Evolutionary conservation across 2,113 vertebrate genomes (phyloP), one percentile per base, ranked within the genome.

Genomic region (Cyphomyrus plagiostoma): DNA sequence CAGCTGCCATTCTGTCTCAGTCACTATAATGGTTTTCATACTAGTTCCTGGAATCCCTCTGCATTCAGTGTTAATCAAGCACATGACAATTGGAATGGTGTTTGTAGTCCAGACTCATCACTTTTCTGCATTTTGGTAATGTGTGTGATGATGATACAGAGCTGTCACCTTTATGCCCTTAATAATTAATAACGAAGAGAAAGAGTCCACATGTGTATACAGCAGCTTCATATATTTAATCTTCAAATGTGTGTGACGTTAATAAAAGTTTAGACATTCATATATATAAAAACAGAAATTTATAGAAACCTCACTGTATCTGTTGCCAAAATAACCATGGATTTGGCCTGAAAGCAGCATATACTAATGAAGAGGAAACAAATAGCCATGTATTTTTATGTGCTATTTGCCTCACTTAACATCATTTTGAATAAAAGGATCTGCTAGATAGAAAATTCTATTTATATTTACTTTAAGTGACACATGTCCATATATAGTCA

Each of bases 61-160:
- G 92, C 95, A 94, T 94, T 96, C 94, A 92, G 95, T 95, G 95
- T 94, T 94, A 94, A 92, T 89, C 45, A 92, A 86, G 97, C 97
- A 98, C 91, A 94, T 94, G 95, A 94, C 95, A 96, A 96, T 95
- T 93, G 93, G 93, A 95, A 93, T 94, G 91, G 88, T 90, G 91
- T 90, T 93, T 90, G 94, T 94, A 94, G 93, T 96, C 92, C 93
- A 92, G 93, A 92, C 95, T 97, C 97, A 97, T 97, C 97, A 96
- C 77, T 96, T 97, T 93, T 93, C 89, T 26, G 21, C 86, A 13
- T 90, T 94, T 82, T 74, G 39, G 77, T 35, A 52, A 86, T 42
- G 58, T 45, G 89, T 77, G 21, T 90, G 66, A 91, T 92, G 49
- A 89, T 80, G 74, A 62, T 53, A 23, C 49, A 77, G 77, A 91